phyloP scores from a whole-genome alignment of 2,113 vertebrate genomes.

The Dasyornis broadbenti region DNA sequence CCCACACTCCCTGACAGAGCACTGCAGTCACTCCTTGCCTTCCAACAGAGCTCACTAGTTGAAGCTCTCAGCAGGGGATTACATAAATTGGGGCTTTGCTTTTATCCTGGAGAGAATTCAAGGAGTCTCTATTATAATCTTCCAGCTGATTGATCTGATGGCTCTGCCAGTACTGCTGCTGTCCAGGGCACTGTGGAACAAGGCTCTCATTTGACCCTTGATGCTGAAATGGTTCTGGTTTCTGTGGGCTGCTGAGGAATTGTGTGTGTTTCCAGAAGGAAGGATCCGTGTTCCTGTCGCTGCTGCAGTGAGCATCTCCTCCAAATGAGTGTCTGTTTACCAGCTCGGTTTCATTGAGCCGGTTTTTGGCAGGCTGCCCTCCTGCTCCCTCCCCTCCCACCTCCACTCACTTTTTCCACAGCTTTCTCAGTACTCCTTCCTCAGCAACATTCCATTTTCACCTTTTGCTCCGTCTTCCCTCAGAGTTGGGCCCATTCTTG shows the following conservation, averaged over 20 bases:
- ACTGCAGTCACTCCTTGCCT: neutral
- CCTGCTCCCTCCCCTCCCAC: neutral
- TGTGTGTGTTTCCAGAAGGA: neutral
- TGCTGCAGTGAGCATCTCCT: neutral
- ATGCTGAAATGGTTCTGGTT: neutral
- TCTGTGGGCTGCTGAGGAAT: neutral
- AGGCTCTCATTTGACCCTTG: neutral
- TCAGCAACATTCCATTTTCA: neutral
- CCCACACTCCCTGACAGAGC: neutral
- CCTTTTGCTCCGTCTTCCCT: neutral
- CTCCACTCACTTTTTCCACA: neutral
- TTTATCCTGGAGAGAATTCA: neutral
- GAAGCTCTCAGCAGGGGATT: neutral
- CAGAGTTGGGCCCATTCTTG: neutral
- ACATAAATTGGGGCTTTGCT: neutral
- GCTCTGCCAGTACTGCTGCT: neutral
- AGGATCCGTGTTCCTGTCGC: neutral
- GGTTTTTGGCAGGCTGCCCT: neutral
- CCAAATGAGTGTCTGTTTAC: neutral
- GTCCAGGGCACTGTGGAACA: neutral
- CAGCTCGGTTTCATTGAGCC: neutral
- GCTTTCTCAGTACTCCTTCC: neutral
- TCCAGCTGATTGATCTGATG: neutral
- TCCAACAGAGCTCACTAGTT: neutral
- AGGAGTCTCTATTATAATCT: neutral